Base-by-base conservation (phyloP, 2,113 vertebrate species). In the Rutilus rutilus region DNA sequence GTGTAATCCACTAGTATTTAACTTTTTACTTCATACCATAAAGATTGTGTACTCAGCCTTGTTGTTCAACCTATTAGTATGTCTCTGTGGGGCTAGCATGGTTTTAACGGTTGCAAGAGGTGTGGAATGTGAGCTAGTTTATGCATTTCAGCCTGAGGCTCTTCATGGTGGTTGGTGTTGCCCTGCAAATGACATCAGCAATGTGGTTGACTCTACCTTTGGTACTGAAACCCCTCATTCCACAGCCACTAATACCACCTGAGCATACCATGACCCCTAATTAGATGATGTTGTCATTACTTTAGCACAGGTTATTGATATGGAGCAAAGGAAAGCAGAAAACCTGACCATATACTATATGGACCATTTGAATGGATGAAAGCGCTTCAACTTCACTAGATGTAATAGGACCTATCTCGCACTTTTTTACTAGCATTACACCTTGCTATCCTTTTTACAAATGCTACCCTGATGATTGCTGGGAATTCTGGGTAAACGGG, bases 301-400 rank as follows among this genome's bases (percentile, higher is more conserved):
- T 93, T 91, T 92, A 91, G 87, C 90, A 91, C 88, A 93, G 90
- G 59, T 94, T 93, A 91, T 92, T 91, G 94, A 93, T 93, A 93
- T 91, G 86, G 90, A 88, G 87, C 91, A 91, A 15, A 69, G 91
- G 85, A 92, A 93, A 93, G 91, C 90, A 9, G 85, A 5, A 88
- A 92, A 93, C 93, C 91, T 91, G 86, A 86, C 64, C 91, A 92
- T 93, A 92, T 91, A n/a, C n/a, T n/a, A n/a, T 92, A 93, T 87
- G 91, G 86, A 91, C 92, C 86, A 88, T 91, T 91, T 92, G 91
- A 92, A 85, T 84, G 91, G 92, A 94, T 93, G 89, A 93, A 92
- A 90, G 83, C 76, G 73, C 90, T 91, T 93, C 89, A 86, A 74
- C 89, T 91, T 90, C 8, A 83, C 86, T 88, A 86, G 79, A 76